Evolutionary conservation across 2,888 invertebrate genomes (phyloP), one percentile per base, ranked within the genome.

Genomic region (Tuberolachnus salignus): DNA sequence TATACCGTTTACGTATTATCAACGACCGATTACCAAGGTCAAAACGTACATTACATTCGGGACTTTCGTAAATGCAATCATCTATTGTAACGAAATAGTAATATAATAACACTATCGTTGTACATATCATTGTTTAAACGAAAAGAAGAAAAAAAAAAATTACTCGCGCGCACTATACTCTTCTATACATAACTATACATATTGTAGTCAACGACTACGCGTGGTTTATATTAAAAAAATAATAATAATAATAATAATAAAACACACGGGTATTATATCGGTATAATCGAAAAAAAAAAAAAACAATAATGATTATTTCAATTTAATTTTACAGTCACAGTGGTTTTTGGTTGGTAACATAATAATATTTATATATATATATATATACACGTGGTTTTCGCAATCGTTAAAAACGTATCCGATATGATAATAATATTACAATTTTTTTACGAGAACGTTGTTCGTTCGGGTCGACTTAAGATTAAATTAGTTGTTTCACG

Each of bases 281-380:
- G 16, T 1, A 34, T 59, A 19, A 71, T 46, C 34, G 14, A 51
- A 61, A 49, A 63, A 34, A 16, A n/a, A n/a, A n/a, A n/a, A n/a
- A n/a, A n/a, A n/a, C n/a, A n/a, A n/a, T n/a, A 34, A 72, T 51
- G 21, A 8, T 72, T 49, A 61, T 34, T 72, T 34, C 34, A 49
- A 72, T 26, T 72, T 49, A 21, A 61, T 61, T 49, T 13, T 51
- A 61, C 61, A 73, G 61, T 63, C 61, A 63, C 49, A 42, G 21
- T 4, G 9, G 34, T 61, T 73, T 46, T 73, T n/a, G n/a, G 61
- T 63, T 73, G 72, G 72, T 73, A 73, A 73, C 72, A 73, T 73
- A 19, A 44, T 57, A 46, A 19, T 59, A 49, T 26, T 72, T 61
- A 59, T n/a, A 2, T 46, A 16, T 19, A 44, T 13, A n/a, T 4